phyloP scores from a whole-genome alignment of 2,888 invertebrate species.

The Oligia fasciuncula region DNA sequence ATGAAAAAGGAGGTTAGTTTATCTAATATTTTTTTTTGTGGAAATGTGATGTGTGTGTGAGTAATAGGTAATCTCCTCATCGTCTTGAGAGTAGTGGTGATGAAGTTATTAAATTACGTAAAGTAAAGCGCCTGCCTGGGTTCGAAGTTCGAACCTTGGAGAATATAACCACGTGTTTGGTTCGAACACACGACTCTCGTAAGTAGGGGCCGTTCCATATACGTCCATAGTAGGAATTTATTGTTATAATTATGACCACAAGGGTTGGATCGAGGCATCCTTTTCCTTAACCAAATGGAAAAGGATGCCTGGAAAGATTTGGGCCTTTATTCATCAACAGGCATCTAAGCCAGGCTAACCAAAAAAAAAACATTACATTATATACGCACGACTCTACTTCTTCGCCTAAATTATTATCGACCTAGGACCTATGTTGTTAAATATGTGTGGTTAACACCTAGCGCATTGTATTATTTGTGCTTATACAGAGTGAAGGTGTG shows the following conservation, averaged over 20 bases:
- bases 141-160: no score
- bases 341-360: no score
- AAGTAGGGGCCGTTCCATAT: neutral
- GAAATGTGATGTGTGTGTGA: no score
- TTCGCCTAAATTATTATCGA: neutral
- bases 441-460: neutral
- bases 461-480: neutral
- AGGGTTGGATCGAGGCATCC: neutral
- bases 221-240: neutral
- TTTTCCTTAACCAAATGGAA: neutral
- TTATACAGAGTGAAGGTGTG: neutral
- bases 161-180: no score
- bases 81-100: neutral
- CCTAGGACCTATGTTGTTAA: neutral
- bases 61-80: no score
- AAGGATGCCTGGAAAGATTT: neutral
- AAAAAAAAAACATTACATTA: neutral
- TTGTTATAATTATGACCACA: neutral
- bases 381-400: neutral
- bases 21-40: no score
- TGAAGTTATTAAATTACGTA: neutral
- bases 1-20: conserved; percentile 93
- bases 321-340: neutral
- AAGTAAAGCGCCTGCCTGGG: no score
- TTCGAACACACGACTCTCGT: no score